Evolutionary conservation across 2,113 vertebrate species (phyloP).

Genomic region (Tinamus guttatus): DNA sequence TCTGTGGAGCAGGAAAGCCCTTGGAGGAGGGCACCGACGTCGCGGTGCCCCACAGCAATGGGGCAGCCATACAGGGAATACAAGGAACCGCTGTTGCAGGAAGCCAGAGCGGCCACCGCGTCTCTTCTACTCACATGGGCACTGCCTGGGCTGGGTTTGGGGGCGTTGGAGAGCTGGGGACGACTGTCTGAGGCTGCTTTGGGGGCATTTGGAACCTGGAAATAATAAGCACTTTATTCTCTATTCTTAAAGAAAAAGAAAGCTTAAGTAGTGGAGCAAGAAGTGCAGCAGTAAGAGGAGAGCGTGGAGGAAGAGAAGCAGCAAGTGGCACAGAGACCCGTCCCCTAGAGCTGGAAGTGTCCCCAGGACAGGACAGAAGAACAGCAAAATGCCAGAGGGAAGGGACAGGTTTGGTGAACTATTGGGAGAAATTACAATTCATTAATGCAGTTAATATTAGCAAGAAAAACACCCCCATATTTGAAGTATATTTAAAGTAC

Average conservation of each 20-base stretch:
- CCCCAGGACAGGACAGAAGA: background rate
- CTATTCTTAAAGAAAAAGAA: background rate
- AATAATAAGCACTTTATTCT: background rate
- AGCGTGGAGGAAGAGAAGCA: background rate
- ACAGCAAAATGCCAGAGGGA: background rate
- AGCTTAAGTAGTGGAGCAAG: background rate
- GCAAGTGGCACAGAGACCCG: background rate
- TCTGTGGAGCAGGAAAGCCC: background rate
- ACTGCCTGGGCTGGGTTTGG: background rate
- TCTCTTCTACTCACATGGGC: background rate
- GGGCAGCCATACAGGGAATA: background rate
- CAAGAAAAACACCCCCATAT: background rate
- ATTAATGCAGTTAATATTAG: accelerated
- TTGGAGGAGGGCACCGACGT: background rate
- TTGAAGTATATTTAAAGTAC: background rate
- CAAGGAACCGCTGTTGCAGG: background rate
- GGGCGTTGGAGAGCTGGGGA: background rate
- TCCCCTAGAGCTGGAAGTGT: background rate
- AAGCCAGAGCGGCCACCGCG: background rate
- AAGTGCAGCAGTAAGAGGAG: background rate
- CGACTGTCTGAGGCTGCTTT: background rate
- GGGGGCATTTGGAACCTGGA: conserved; percentile 6
- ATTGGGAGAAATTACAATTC: background rate
- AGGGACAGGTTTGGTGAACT: background rate
- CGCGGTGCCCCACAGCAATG: background rate